Evolutionary conservation across 2,888 invertebrate genomes (phyloP).

Genomic region (Hemistola chrysoprasaria): DNA sequence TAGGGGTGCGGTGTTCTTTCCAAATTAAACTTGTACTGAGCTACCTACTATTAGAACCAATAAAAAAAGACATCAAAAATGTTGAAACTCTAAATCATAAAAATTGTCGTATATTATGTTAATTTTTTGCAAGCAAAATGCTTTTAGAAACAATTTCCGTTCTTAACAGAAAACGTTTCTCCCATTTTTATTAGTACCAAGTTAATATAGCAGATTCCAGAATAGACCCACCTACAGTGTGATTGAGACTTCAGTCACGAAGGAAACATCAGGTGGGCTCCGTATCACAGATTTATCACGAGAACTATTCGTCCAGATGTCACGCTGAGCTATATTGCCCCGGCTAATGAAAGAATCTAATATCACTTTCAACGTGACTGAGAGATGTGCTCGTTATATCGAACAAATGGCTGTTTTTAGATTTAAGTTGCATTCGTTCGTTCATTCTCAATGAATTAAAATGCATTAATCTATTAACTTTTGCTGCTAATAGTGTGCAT

Average conservation of each 20-base stretch:
- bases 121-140: too few relatives aligned
- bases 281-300: slow-evolving; percentile 4
- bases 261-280: slow-evolving; percentile 1
- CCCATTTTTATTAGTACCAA: slow-evolving; percentile 1
- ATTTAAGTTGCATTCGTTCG: slow-evolving; percentile 26
- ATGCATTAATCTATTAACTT: too few relatives aligned
- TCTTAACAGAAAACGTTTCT: not conserved
- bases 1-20: too few relatives aligned
- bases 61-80: too few relatives aligned
- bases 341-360: slow-evolving; percentile 4
- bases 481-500: too few relatives aligned
- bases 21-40: too few relatives aligned
- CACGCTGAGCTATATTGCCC: slow-evolving; percentile 12
- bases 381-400: not conserved
- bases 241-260: slow-evolving; percentile 25
- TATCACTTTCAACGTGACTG: slow-evolving; percentile 9
- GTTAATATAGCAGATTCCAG: slow-evolving; percentile 11
- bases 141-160: not conserved
- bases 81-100: too few relatives aligned
- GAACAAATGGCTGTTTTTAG: too few relatives aligned
- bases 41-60: too few relatives aligned
- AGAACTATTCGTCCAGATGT: slow-evolving; percentile 13
- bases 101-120: too few relatives aligned
- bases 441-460: too few relatives aligned
- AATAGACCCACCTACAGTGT: slow-evolving; percentile 13